phyloP scores from a whole-genome alignment of 1,140 invertebrate genomes.

The Sycophaga agraensis region DNA sequence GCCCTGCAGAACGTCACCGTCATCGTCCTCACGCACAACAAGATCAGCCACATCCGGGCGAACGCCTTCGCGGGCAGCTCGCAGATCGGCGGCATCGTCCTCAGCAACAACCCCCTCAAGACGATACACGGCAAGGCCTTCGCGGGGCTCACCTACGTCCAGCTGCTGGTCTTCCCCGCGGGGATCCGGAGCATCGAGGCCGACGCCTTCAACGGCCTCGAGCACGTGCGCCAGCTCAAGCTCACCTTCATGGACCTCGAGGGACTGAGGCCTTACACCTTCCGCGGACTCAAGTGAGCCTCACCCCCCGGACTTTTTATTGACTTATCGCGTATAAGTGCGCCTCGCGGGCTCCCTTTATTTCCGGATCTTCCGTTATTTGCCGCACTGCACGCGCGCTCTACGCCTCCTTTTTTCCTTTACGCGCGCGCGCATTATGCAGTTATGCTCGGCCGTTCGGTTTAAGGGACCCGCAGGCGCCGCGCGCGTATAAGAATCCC shows the following conservation, averaged over 20 bases:
- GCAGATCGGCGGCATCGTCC: conserved; percentile 72
- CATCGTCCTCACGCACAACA: conserved; percentile 75
- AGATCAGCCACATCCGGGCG: conserved; percentile 74
- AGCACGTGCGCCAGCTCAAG: conserved; percentile 74
- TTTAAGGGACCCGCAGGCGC: no score
- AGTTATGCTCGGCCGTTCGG: no score
- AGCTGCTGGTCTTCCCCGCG: conserved; percentile 73
- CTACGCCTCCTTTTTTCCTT: no score
- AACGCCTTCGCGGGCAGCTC: conserved; percentile 82
- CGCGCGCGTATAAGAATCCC: no score
- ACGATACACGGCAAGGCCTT: conserved; percentile 75
- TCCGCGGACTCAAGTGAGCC: conserved; percentile 65
- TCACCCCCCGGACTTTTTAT: no score
- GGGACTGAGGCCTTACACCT: conserved; percentile 69
- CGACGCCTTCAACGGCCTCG: conserved; percentile 73
- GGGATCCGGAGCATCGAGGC: conserved; percentile 73
- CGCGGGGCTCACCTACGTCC: conserved; percentile 76
- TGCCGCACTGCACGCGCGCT: no score
- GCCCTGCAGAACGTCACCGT: conserved; percentile 77
- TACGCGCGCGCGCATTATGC: no score
- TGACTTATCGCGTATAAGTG: no score
- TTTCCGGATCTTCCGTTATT: no score
- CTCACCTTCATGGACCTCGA: conserved; percentile 79
- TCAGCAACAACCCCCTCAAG: conserved; percentile 76
- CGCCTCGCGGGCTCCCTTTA: no score